Evolutionary conservation across 1,140 invertebrate species (phyloP).

Genomic region (Trialeurodes vaporariorum): DNA sequence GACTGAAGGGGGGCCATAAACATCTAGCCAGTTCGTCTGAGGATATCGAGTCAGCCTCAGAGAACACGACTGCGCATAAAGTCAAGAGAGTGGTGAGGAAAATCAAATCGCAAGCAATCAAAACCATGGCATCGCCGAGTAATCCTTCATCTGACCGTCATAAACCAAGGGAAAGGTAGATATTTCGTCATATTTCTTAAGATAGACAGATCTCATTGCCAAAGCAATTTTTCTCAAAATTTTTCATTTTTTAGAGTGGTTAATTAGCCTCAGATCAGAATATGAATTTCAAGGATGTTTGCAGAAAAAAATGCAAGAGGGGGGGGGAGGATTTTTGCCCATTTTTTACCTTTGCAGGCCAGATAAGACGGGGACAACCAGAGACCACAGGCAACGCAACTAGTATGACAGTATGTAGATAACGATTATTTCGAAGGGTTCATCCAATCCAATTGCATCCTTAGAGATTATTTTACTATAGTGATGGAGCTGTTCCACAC

Average conservation of each 20-base stretch:
- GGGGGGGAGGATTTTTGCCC: not conserved
- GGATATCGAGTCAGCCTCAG: not conserved
- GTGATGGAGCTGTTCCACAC: no score
- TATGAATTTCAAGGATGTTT: not conserved
- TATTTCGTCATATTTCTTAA: not conserved
- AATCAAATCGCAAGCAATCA: not conserved
- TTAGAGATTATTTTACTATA: no score
- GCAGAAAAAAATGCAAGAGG: not conserved
- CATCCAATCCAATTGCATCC: no score
- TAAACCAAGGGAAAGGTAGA: not conserved
- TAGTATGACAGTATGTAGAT: no score
- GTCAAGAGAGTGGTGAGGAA: not conserved
- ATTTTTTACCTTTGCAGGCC: not conserved
- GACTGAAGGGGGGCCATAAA: no score
- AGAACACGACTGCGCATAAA: not conserved
- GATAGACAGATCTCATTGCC: no score
- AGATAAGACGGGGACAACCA: no score
- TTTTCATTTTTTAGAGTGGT: not conserved
- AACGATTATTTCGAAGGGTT: no score
- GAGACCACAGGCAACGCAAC: no score
- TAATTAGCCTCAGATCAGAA: not conserved
- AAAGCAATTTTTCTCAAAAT: not conserved
- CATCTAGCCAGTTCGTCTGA: not conserved
- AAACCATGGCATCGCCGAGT: not conserved
- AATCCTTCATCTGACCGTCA: no score